A percentile compares a stretch with the other conserved stretches of the same genome.
Evolutionary conservation across 1,140 invertebrate genomes (phyloP).

Genomic region (Vollenhovia emeryi): DNA sequence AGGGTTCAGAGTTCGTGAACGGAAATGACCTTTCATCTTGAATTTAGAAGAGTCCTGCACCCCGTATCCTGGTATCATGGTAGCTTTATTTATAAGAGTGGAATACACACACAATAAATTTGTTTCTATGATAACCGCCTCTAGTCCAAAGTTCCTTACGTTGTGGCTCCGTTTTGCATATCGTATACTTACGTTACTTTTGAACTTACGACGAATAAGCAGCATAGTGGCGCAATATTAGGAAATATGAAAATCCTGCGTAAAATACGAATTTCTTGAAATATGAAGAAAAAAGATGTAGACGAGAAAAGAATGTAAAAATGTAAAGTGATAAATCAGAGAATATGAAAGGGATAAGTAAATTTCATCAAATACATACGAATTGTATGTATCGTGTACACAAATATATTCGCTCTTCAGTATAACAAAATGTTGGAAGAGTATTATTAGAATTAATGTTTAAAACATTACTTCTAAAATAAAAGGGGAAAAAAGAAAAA

Average conservation of each 20-base stretch:
- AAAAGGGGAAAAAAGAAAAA: too few species aligned
- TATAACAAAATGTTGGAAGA: background rate
- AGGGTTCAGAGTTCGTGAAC: too few species aligned
- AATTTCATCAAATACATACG: background rate
- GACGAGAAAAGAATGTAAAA: background rate
- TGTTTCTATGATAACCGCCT: background rate
- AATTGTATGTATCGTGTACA: background rate
- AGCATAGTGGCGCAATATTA: background rate
- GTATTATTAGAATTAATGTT: background rate
- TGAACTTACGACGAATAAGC: background rate
- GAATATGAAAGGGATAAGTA: background rate
- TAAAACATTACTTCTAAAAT: too few species aligned
- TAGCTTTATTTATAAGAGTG: background rate
- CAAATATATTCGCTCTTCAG: background rate
- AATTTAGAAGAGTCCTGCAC: background rate
- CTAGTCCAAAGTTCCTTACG: background rate
- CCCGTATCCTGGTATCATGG: background rate
- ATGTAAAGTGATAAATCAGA: background rate
- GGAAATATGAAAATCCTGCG: background rate
- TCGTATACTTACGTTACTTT: background rate
- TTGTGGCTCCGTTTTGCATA: background rate
- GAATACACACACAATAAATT: background rate
- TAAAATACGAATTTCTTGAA: background rate
- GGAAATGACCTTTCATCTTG: background rate
- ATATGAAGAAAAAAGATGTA: background rate